Base-by-base conservation (phyloP, 2,888 invertebrate genomes). In the Drosophila phalerata region DNA sequence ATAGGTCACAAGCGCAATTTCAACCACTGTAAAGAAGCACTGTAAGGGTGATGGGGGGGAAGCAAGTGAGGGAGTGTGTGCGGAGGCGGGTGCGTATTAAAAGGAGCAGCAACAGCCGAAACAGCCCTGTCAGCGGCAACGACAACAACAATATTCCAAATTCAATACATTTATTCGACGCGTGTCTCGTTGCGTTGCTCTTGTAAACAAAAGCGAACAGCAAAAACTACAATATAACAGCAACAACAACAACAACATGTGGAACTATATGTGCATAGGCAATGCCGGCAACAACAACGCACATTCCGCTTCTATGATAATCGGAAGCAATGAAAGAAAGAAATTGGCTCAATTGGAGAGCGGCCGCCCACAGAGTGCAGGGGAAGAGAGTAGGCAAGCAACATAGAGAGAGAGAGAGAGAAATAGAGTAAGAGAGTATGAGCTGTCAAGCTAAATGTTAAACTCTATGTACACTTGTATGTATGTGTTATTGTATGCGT, bases 281-380 rank as follows among this genome's bases (percentile, higher is more conserved):
- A 53, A 47, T 73, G 81, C 82, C 81, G 82, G 82, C 45, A 69
- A 48, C 47, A 34, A 68, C 63, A 58, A 42, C 58, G 49, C 10
- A 52, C 77, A 76, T 77, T 73, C 73, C 77, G 69, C 53, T 73
- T 68, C 73, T 77, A 66, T 64, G 69, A 77, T 79, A 84, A 84
- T 77, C 84, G 84, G 84, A 84, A 87, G 85, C 81, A 85, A 84
- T 85, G 82, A 69, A 84, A 84, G 53, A 52, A 73, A 73, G 73
- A 87, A 87, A 85, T 85, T 85, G 87, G 81, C 84, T 84, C 84
- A 85, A 87, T 84, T 84, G 87, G 74, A 80, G 78, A 86, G 73
- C 77, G 58, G 73, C 73, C 63, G 73, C 71, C 73, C 67, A 71
- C 73, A 42, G 73, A 37, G 68, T 67, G 56, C 56, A 69, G 51